Conservation (phyloP, 2,888 invertebrate genomes). For the Andrena minutula region DNA sequence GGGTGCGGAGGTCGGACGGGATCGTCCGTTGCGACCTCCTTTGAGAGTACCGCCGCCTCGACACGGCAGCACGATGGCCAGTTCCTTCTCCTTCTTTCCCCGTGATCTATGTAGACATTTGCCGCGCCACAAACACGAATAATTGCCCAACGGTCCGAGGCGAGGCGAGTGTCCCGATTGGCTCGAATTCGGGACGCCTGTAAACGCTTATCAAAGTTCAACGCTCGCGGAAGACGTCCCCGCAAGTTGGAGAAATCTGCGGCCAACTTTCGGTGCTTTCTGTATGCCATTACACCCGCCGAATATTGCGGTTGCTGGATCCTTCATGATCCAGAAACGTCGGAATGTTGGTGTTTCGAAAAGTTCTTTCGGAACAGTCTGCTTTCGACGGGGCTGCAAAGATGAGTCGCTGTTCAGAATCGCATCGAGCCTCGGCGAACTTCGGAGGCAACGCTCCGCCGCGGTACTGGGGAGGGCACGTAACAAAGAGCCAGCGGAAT, state of each 20-base stretch:
- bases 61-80: background rate
- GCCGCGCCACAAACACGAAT: background rate
- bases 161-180: too few species aligned
- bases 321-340: background rate
- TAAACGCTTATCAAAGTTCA: background rate
- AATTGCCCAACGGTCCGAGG: too few species aligned
- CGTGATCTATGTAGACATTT: background rate
- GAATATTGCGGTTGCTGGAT: too few species aligned
- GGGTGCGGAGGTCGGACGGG: conserved; percentile 32
- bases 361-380: background rate
- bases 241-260: too few species aligned
- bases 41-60: conserved; percentile 4
- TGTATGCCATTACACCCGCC: too few species aligned
- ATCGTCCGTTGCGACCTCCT: conserved; percentile 56
- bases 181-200: too few species aligned
- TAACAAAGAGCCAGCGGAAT: conserved; percentile 34
- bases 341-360: background rate
- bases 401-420: conserved; percentile 13
- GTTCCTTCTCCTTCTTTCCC: background rate
- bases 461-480: background rate
- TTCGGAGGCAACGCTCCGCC: background rate
- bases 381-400: background rate
- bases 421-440: background rate
- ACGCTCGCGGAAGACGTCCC: background rate
- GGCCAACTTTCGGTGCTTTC: too few species aligned